Percentiles rank a stretch among this genome's conserved stretches.
Evolutionary conservation across 2,888 invertebrate species (phyloP).

Genomic region (Drosophila vallismaia): DNA sequence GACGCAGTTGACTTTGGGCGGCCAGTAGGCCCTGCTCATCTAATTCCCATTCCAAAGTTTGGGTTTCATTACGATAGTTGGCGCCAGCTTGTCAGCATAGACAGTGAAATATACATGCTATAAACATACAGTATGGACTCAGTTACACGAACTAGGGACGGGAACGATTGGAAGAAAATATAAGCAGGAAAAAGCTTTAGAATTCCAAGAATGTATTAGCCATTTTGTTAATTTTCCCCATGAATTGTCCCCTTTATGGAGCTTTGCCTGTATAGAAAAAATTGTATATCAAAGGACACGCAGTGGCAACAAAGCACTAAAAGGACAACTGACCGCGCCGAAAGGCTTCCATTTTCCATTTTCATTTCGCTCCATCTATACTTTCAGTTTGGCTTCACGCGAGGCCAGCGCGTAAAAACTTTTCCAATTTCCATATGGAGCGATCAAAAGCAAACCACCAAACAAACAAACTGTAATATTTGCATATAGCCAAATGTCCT

Average conservation of each 20-base stretch:
- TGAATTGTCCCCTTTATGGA: neutral
- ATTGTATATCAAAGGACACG: conserved; percentile 54
- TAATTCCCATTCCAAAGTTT: conserved; percentile 10
- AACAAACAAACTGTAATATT: conserved; percentile 61
- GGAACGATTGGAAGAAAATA: neutral
- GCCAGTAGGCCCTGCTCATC: conserved; percentile 48
- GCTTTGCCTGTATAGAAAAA: neutral
- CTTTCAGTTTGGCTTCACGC: conserved; percentile 45
- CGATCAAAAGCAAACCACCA: conserved; percentile 58
- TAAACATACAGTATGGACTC: conserved; percentile 11
- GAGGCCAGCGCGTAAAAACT: conserved; percentile 58
- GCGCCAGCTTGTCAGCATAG: conserved; percentile 65
- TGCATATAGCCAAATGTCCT: conserved; percentile 72
- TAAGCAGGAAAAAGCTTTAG: neutral
- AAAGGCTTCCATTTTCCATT: conserved; percentile 44
- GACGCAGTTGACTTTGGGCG: conserved; percentile 73
- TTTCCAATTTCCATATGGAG: conserved; percentile 76
- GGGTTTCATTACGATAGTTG: conserved; percentile 69
- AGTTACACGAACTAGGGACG: neutral
- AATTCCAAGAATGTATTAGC: neutral
- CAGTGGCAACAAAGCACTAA: conserved; percentile 47
- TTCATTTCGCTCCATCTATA: conserved; percentile 30
- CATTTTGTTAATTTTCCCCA: too few species aligned
- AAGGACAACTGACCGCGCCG: conserved; percentile 33
- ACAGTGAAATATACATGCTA: conserved; percentile 48